These are phyloP conservation scores for Morphnarchus princeps DNA, from an alignment of 2,113 vertebrate species.

Conservation along the genomic window DNA sequence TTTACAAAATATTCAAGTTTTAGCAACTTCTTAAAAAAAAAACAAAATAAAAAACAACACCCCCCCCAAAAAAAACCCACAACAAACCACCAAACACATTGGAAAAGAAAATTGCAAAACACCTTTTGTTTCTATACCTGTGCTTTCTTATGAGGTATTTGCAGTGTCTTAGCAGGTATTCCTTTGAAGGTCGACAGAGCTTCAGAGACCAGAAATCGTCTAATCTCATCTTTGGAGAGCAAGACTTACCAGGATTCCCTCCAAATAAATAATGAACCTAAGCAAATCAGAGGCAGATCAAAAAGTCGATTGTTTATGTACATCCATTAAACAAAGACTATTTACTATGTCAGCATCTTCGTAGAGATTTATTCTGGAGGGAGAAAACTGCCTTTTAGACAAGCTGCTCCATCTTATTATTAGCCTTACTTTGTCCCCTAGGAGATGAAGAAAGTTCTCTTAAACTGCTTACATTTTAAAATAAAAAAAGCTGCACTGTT, in stretches of 20 bases:
- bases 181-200: conserved; percentile 96
- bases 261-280: conserved; percentile 99
- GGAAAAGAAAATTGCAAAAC: neutral
- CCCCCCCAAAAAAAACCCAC: too few relatives aligned
- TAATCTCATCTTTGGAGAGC: conserved; percentile 97
- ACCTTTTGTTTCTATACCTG: conserved; percentile 74
- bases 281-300: conserved; percentile 28
- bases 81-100: neutral
- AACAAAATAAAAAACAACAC: too few relatives aligned
- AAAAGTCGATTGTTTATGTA: neutral
- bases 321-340: neutral
- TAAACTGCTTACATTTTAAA: neutral
- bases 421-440: neutral
- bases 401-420: neutral
- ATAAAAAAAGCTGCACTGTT: neutral
- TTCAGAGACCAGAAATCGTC: conserved; percentile 99
- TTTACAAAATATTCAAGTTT: neutral
- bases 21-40: neutral
- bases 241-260: conserved; percentile 97
- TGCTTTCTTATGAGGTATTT: conserved; percentile 98
- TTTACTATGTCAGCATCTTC: neutral
- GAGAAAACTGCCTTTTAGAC: neutral
- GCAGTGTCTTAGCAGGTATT: conserved; percentile 96
- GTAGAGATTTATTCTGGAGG: neutral
- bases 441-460: neutral